Conservation (phyloP, 1,140 invertebrate genomes). For the Drosophila nebulosa region DNA sequence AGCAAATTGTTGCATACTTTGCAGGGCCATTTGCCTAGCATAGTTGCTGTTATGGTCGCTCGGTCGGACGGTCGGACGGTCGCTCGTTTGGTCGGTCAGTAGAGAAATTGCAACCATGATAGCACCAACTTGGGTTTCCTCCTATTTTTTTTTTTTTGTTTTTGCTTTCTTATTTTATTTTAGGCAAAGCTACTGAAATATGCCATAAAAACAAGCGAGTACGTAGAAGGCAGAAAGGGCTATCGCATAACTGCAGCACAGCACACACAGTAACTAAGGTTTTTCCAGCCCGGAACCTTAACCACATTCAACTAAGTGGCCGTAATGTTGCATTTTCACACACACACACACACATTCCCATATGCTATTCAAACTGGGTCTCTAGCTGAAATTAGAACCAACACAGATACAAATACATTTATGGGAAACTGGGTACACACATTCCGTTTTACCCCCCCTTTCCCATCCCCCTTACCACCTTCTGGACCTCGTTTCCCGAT, state of each 20-base stretch:
- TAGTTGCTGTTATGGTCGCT: conserved; percentile 46
- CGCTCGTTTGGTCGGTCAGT: background rate
- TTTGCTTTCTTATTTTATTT: conserved; percentile 34
- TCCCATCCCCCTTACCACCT: background rate
- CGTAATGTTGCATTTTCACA: conserved; percentile 58
- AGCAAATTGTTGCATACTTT: conserved; percentile 69
- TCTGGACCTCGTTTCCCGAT: background rate
- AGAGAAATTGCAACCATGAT: background rate
- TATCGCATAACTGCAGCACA: conserved; percentile 71
- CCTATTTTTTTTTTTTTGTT: background rate
- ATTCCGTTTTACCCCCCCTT: background rate
- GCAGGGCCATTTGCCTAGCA: conserved; percentile 12
- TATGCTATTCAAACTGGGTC: conserved; percentile 54
- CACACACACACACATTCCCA: conserved; percentile 9
- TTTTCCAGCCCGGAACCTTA: conserved; percentile 11
- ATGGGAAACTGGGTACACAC: conserved; percentile 42
- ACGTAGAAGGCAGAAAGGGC: conserved; percentile 37
- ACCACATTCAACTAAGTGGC: conserved; percentile 52
- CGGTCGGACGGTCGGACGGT: conserved; percentile 48
- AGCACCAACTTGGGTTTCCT: background rate
- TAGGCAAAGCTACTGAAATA: conserved; percentile 67
- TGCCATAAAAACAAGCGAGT: conserved; percentile 60
- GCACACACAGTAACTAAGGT: conserved; percentile 25
- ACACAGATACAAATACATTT: conserved; percentile 36
- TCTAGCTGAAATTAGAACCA: conserved; percentile 56